phyloP scores from a whole-genome alignment of 2,797 vertebrate species.

The Hippoglossus hippoglossus region DNA sequence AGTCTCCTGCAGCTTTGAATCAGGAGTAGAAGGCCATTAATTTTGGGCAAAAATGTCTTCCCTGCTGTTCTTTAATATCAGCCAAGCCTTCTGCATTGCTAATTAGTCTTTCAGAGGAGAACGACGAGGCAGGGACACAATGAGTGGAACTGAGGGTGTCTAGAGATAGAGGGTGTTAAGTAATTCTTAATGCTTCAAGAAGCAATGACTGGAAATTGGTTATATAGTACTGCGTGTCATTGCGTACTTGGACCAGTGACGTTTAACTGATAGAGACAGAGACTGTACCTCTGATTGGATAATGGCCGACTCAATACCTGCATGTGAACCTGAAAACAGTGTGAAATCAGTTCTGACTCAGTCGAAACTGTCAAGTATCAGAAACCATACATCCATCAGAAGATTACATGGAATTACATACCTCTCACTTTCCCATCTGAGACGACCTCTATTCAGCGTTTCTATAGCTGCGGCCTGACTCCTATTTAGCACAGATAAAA shows the following conservation, averaged over 20 bases:
- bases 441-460: not conserved
- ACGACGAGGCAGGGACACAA: conserved; percentile 8
- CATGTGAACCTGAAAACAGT: conserved; percentile 31
- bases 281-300: conserved; percentile 21
- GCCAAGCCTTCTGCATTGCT: conserved; percentile 30
- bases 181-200: conserved; percentile 20
- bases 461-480: conserved; percentile 4
- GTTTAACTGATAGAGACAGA: conserved; percentile 5
- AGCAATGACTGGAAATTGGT: conserved; percentile 28
- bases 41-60: conserved; percentile 54
- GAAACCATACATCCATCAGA: conserved; percentile 20
- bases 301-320: conserved; percentile 23
- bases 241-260: conserved; percentile 9
- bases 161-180: conserved; percentile 5
- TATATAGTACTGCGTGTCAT: conserved; percentile 2
- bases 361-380: not conserved
- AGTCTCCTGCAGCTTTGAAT: conserved; percentile 54
- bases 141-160: conserved; percentile 7
- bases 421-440: conserved; percentile 10
- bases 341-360: conserved; percentile 36
- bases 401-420: conserved; percentile 11
- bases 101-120: conserved; percentile 45
- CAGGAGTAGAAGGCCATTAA: conserved; percentile 56
- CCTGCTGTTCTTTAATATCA: conserved; percentile 51
- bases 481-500: conserved; percentile 19